Evolutionary conservation across 2,797 vertebrate genomes (phyloP).

Genomic region (Amniataba percoides): DNA sequence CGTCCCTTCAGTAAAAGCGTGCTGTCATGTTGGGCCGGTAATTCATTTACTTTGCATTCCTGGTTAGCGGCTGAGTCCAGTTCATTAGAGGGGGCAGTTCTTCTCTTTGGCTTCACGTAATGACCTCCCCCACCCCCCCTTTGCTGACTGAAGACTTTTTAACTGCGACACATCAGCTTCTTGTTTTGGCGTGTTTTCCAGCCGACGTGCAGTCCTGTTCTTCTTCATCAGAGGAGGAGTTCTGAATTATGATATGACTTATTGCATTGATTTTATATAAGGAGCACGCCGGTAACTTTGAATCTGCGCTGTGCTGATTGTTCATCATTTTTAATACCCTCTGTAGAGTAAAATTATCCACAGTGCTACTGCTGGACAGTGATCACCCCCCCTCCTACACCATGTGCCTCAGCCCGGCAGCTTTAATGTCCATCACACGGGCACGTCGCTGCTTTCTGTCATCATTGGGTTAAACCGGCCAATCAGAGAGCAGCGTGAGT

Average conservation of each 20-base stretch:
- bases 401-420: conserved; percentile 26
- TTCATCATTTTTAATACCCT: conserved; percentile 34
- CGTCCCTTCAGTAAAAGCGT: conserved; percentile 9
- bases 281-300: neutral
- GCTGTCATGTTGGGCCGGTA: conserved; percentile 11
- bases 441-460: conserved; percentile 52
- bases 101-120: conserved; percentile 32
- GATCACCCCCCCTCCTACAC: conserved; percentile 15
- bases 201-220: neutral
- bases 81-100: conserved; percentile 50
- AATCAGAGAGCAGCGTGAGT: conserved; percentile 55
- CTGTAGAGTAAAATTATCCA: no score
- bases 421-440: conserved; percentile 35
- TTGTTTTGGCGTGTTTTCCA: conserved; percentile 36
- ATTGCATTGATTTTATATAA: conserved; percentile 35
- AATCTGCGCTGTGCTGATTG: conserved; percentile 20
- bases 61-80: conserved; percentile 41
- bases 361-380: conserved; percentile 18
- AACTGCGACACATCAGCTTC: conserved; percentile 24
- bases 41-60: conserved; percentile 45
- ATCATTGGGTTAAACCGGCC: conserved; percentile 63
- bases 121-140: conserved; percentile 29
- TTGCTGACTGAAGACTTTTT: conserved; percentile 31
- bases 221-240: conserved; percentile 14
- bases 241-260: conserved; percentile 34